These are phyloP conservation scores for Pyrrhia umbra DNA, from an alignment of 2,888 invertebrate genomes.

Conservation along the genomic window DNA sequence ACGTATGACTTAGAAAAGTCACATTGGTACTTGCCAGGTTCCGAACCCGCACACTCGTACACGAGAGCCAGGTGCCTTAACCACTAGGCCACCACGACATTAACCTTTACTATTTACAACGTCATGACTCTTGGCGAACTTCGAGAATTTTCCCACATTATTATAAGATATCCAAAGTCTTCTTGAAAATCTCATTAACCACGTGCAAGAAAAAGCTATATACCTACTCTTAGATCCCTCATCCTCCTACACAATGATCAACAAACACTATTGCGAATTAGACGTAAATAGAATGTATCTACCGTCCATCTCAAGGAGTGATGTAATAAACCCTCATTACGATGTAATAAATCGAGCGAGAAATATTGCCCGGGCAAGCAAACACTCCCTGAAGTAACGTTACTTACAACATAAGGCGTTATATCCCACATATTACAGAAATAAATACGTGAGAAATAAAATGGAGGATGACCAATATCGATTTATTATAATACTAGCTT, in stretches of 20 bases:
- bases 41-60: too few species aligned
- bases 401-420: conserved; percentile 30
- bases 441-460: too few species aligned
- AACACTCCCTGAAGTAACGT: conserved; percentile 47
- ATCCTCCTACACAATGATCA: conserved; percentile 18
- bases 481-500: too few species aligned
- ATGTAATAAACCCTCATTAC: conserved; percentile 47
- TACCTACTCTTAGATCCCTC: background rate
- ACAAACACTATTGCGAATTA: conserved; percentile 24
- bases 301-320: conserved; percentile 39
- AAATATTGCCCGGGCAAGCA: conserved; percentile 31
- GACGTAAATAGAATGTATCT: conserved; percentile 34
- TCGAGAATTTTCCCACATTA: too few species aligned
- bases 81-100: too few species aligned
- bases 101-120: too few species aligned
- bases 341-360: conserved; percentile 36
- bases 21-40: too few species aligned
- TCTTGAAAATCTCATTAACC: background rate
- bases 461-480: too few species aligned
- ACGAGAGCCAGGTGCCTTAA: too few species aligned
- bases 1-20: too few species aligned
- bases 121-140: too few species aligned
- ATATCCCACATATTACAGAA: background rate
- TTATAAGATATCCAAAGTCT: background rate
- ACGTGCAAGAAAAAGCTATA: background rate